Percentiles rank a stretch among this genome's conserved stretches.
phyloP scores from a whole-genome alignment of 2,797 vertebrate genomes.

The Austrolebias charrua region DNA sequence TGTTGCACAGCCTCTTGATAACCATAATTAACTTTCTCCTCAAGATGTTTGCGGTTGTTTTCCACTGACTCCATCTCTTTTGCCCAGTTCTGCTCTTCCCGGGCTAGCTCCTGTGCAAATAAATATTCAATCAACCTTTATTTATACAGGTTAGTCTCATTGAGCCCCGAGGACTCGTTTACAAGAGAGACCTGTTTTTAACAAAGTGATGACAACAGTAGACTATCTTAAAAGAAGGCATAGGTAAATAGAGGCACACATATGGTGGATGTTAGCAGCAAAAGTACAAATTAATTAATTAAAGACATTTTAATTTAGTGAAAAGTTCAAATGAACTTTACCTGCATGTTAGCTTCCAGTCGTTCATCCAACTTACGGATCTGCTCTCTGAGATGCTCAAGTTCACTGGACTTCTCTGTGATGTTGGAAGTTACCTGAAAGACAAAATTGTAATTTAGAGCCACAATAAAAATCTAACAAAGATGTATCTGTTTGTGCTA shows the following conservation, averaged over 20 bases:
- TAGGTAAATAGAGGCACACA: too few relatives aligned
- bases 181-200: too few relatives aligned
- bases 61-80: conserved; percentile 75
- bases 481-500: not conserved
- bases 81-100: conserved; percentile 77
- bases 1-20: conserved; percentile 77
- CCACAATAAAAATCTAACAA: not conserved
- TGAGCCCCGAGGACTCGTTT: too few relatives aligned
- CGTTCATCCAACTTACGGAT: conserved; percentile 78
- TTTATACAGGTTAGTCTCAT: too few relatives aligned
- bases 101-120: conserved; percentile 68
- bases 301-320: not conserved
- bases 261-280: conserved; percentile 2
- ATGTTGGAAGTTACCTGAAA: conserved; percentile 76
- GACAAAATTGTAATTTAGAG: not conserved
- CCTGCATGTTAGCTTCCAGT: conserved; percentile 75
- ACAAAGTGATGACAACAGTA: too few relatives aligned
- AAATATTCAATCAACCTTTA: not conserved
- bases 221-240: too few relatives aligned
- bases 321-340: conserved; percentile 19
- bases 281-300: too few relatives aligned
- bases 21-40: conserved; percentile 77
- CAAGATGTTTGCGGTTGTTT: conserved; percentile 70
- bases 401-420: conserved; percentile 76
- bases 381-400: conserved; percentile 79